Conservation (phyloP, 2,888 invertebrate species). For the Crossocerus cetratus region DNA sequence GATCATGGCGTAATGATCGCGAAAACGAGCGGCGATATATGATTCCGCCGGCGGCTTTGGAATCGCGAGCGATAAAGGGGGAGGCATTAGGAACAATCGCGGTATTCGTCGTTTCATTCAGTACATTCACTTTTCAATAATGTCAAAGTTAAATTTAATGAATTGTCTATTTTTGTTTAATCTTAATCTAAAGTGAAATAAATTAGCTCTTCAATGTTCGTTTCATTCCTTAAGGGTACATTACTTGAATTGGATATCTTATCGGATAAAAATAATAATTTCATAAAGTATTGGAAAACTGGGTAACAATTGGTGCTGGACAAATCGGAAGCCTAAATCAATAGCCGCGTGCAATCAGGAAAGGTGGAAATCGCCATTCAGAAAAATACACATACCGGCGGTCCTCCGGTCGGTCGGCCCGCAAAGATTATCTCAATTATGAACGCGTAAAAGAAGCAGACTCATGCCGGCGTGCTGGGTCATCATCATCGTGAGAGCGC, state of each 20-base stretch:
- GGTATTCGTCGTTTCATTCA: not conserved
- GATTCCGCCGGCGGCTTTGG: not conserved
- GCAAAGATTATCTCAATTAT: constrained; percentile 73
- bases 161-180: too few relatives aligned
- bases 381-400: constrained; percentile 70
- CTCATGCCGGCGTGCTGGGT: constrained; percentile 68
- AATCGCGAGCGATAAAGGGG: not conserved
- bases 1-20: constrained; percentile 39
- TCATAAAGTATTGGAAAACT: too few relatives aligned
- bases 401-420: constrained; percentile 51
- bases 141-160: too few relatives aligned
- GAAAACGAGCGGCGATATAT: not conserved
- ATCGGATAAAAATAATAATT: too few relatives aligned
- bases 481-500: constrained; percentile 64
- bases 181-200: too few relatives aligned
- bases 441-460: constrained; percentile 72
- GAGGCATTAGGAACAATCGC: not conserved
- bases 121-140: too few relatives aligned
- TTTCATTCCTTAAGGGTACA: too few relatives aligned
- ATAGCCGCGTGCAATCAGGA: constrained; percentile 21
- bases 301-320: not conserved
- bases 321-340: constrained; percentile 21
- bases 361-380: constrained; percentile 63
- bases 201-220: too few relatives aligned
- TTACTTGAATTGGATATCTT: too few relatives aligned